Evolutionary conservation across 2,797 vertebrate species (phyloP), one percentile per base, ranked within the genome.

Genomic region (Buceros bicornis): DNA sequence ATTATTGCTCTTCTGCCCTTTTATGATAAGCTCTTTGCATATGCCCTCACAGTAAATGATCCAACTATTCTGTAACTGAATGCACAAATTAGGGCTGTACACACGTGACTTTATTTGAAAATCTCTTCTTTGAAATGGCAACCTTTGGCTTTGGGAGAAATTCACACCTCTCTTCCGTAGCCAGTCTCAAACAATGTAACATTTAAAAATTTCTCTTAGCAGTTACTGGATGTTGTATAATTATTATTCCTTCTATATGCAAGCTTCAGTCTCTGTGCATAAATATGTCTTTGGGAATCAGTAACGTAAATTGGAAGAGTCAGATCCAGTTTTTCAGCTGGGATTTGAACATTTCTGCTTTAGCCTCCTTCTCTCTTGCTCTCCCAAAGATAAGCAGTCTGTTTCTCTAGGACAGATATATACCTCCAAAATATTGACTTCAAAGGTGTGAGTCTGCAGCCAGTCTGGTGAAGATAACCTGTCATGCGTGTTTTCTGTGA

Each of bases 1-100:
- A 74, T 89, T 72, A 53, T 24, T 93, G 51, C 91, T 88, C 77
- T 87, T 88, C 87, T 96, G 83, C 85, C 85, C 80, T 94, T 90
- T 93, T 61, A 56, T 77, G 58, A 70, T 96, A 82, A 91, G 80
- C 74, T 84, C 53, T 84, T 90, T 94, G 73, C 73, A 50, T 88
- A 93, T 0, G 0, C 45, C 66, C 45, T 90, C 89, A 64, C 16
- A 84, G 21, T 76, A 82, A 90, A 48, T 60, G 70, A 80, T 86
- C 69, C 79, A 82, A 2, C 72, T 73, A 7, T 87, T 72, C 89
- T 66, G 51, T 65, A 65, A 43, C 43, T 28, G 60, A 74, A 57
- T 66, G 77, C 62, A 89, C 56, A 86, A 82, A 92, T 87, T 87
- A 77, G n/a, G 51, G 70, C 69, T 87, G 26, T 54, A 81, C 61